These are phyloP conservation scores for Lacanobia wlatinum DNA, from an alignment of 2,888 invertebrate genomes.

Conservation along the genomic window DNA sequence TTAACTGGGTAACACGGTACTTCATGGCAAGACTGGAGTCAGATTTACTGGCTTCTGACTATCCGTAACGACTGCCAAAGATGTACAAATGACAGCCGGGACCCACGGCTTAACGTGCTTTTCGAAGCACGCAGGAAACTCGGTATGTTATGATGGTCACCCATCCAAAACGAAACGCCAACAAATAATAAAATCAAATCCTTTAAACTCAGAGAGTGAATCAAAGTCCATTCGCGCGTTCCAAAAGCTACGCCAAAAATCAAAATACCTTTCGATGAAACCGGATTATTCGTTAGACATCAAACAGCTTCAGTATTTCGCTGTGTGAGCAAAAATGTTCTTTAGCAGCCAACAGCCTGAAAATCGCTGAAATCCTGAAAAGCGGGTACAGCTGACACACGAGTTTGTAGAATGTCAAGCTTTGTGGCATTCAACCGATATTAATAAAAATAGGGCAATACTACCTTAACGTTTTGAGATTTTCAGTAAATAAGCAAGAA, in stretches of 20 bases:
- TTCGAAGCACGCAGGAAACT: no score
- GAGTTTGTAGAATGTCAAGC: neutral
- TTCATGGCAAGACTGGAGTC: no score
- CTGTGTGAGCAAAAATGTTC: conserved; percentile 29
- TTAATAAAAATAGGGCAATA: no score
- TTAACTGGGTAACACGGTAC: no score
- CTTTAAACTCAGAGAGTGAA: neutral
- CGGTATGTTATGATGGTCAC: no score
- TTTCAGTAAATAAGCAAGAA: no score
- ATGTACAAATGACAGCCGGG: no score
- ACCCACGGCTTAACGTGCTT: no score
- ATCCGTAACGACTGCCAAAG: no score
- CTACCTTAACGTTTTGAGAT: no score
- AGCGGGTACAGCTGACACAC: conserved; percentile 41
- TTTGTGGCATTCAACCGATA: neutral
- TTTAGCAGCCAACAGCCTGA: conserved; percentile 41
- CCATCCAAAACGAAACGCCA: no score
- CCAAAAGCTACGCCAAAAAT: neutral
- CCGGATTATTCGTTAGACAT: conserved; percentile 26
- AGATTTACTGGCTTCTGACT: no score
- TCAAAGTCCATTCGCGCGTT: neutral
- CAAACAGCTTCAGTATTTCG: conserved; percentile 24
- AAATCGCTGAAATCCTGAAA: conserved; percentile 56
- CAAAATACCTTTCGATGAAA: conserved; percentile 26
- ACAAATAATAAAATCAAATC: neutral